A percentile compares a stretch with the other conserved stretches of the same genome.
These are phyloP conservation scores for Darwinula stevensoni DNA, from an alignment of 2,888 invertebrate species.

Conservation along the genomic window DNA sequence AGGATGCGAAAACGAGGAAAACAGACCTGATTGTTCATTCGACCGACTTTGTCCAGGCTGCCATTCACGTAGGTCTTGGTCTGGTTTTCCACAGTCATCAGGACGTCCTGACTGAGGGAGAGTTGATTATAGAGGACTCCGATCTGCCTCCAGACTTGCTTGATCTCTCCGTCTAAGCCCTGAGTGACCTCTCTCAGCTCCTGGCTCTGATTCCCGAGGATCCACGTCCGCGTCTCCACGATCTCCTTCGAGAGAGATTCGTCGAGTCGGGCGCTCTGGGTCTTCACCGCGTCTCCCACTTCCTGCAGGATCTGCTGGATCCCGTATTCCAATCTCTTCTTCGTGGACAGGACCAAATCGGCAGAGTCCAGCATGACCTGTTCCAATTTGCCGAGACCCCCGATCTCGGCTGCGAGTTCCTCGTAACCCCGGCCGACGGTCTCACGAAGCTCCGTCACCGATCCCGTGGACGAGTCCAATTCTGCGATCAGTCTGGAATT, in stretches of 20 bases:
- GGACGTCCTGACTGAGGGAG: constrained; percentile 34
- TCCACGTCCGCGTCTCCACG: constrained; percentile 31
- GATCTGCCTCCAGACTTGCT: constrained; percentile 66
- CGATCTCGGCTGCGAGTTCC: constrained; percentile 12
- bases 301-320: constrained; percentile 49
- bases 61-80: constrained; percentile 43
- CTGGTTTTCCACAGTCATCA: constrained; percentile 43
- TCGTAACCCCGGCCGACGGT: constrained; percentile 8
- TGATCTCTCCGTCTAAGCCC: constrained; percentile 44
- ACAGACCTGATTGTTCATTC: constrained; percentile 44
- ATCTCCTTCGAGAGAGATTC: constrained; percentile 30
- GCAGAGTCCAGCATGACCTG: constrained; percentile 48
- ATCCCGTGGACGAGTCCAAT: no score
- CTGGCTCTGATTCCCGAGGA: constrained; percentile 37
- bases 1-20: no score
- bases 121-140: constrained; percentile 63
- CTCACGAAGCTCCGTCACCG: not conserved
- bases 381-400: constrained; percentile 34
- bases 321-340: constrained; percentile 52
- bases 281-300: constrained; percentile 33
- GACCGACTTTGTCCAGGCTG: constrained; percentile 39
- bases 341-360: constrained; percentile 52
- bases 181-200: constrained; percentile 38
- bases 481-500: no score
- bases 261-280: constrained; percentile 31